Base-by-base conservation (phyloP, 2,797 vertebrate species). In the Stomatorhinus walkeri region DNA sequence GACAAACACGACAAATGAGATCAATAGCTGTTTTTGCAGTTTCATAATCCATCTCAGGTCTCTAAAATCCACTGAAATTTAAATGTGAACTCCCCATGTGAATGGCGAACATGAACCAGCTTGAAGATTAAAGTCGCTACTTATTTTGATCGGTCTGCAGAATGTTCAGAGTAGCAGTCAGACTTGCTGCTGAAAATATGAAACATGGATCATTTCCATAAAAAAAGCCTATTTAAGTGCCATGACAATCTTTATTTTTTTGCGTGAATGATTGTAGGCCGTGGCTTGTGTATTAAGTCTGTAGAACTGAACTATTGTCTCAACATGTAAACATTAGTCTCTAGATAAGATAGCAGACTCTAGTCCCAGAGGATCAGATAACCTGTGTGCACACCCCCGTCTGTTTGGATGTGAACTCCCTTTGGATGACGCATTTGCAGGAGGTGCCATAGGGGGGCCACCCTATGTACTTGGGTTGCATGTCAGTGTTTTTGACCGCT, bases 271-370 rank as follows among this genome's bases (percentile, higher is more conserved):
- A 4, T 5, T 9, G 56, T 85, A 5, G 46, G 28, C 36, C 24
- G 10, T 22, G 52, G 52, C 22, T 28, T 88, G 22, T 51, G 8
- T 43, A 22, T 85, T 51, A 32, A 40, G 12, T 46, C 59, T 46
- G 14, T 85, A 48, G 85, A 49, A 85, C 32, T 7, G 32, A 52
- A 81, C 72, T 10, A n/a, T 87, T 22, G n/a, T 87, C 43, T 16
- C 87, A 32, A 24, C n/a, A 10, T 52, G 10, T 59, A 56, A 88
- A 88, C 51, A 88, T 88, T 81, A 52, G 72, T 48, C 19, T 43
- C 28, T 49, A 6, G 54, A 85, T 49, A 46, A 64, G 88, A 84
- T 84, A 48, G 12, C 24, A 64, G 88, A 32, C 52, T n/a, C 76
- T 83, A n/a, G 24, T n/a, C 54, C 48, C n/a, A 12, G 56, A 84